Evolutionary conservation across 2,888 invertebrate genomes (phyloP), one percentile per base, ranked within the genome.

Genomic region (Petrolisthes cinctipes): DNA sequence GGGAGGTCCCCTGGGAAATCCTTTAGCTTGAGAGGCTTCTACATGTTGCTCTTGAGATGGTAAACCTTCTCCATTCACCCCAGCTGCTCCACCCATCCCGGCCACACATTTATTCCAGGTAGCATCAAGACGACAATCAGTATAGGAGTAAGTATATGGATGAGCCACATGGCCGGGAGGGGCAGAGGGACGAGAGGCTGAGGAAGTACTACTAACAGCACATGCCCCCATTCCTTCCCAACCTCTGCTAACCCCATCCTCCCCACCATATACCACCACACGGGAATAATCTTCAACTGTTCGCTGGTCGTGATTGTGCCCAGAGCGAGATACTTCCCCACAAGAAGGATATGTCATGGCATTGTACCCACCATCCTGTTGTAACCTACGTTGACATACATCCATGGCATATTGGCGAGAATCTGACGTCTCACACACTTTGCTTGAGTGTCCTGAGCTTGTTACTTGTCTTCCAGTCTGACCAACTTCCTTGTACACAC

Each of bases 31-130:
- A 11, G 73, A 17, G n/a, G 71, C 37, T 6, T 87, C 87, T n/a
- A 87, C 37, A 23, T 87, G 87, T 23, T 87, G 79, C 7, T 84
- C 83, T 23, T 78, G 82, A 17, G 82, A 57, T 9, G 73, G 51
- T 75, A 86, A 86, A n/a, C 66, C 53, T 51, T 86, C 86, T 66
- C 87, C 87, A 54, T 75, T 84, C n/a, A 76, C 82, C 11, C 83
- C 83, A 9, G 53, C 56, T 56, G 53, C n/a, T 54, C 73, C 81
- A 53, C 80, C 73, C 85, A 85, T 73, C 5, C 83, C 81, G 4
- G 83, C 83, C 79, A 87, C 75, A 53, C 83, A 84, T 54, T 87
- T 87, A 76, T 89, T 89, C 89, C 89, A 89, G 37, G 84, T 71
- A 11, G 79, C 80, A 81, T 89, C 89, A 5, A 89, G 75, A 1